Evolutionary conservation across 2,888 invertebrate genomes (phyloP).

Genomic region (Lochmaea capreae): DNA sequence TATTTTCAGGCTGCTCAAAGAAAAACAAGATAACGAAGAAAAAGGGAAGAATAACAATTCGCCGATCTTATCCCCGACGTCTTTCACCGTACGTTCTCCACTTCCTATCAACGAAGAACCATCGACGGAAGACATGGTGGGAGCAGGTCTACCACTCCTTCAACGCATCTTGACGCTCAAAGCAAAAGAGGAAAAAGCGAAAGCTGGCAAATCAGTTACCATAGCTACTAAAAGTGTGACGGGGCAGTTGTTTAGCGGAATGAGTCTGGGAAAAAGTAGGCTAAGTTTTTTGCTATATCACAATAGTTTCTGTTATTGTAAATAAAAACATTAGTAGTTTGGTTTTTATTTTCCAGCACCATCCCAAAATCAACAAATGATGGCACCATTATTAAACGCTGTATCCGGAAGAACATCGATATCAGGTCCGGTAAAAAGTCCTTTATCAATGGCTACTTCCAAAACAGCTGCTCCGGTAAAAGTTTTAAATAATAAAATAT

Average conservation of each 20-base stretch:
- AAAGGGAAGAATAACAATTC: constrained; percentile 65
- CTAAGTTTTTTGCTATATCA: neutral
- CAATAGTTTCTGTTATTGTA: no score
- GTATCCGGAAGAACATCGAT: constrained; percentile 49
- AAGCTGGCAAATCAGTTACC: constrained; percentile 49
- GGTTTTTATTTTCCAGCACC: constrained; percentile 39
- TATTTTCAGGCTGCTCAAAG: constrained; percentile 75
- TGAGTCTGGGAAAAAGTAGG: constrained; percentile 43
- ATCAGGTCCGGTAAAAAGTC: constrained; percentile 51
- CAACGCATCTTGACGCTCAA: constrained; percentile 81
- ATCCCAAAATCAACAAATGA: constrained; percentile 52
- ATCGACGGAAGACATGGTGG: constrained; percentile 71
- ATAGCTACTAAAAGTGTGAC: constrained; percentile 46
- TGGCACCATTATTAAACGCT: constrained; percentile 54
- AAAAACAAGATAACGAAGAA: constrained; percentile 80
- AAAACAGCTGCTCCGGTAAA: constrained; percentile 51
- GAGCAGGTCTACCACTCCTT: constrained; percentile 78
- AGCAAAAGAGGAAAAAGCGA: constrained; percentile 75
- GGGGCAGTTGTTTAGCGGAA: constrained; percentile 49
- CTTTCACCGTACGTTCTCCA: constrained; percentile 67
- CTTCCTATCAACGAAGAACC: constrained; percentile 65
- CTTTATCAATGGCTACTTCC: constrained; percentile 47
- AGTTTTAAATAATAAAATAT: constrained; percentile 57
- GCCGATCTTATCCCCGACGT: constrained; percentile 72
- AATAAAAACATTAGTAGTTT: neutral